Conservation (phyloP, 1,140 invertebrate genomes). For the Calephelis nemesis region DNA sequence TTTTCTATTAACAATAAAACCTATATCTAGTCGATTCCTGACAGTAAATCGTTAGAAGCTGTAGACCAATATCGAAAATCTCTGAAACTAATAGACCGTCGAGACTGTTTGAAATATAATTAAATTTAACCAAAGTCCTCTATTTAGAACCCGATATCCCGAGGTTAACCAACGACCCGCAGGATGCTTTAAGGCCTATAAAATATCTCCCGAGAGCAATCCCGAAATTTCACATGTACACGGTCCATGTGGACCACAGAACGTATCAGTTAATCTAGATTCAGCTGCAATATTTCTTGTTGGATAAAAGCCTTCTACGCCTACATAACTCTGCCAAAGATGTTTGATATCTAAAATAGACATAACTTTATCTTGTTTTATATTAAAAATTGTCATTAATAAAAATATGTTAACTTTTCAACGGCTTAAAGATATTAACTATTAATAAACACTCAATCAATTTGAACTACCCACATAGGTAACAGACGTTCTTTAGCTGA, state of each 20-base stretch:
- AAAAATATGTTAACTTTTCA: too few species aligned
- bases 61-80: too few species aligned
- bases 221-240: not conserved
- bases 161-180: not conserved
- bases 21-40: too few species aligned
- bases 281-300: conserved; percentile 10
- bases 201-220: not conserved
- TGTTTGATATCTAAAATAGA: not conserved
- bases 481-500: too few species aligned
- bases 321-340: not conserved
- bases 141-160: not conserved
- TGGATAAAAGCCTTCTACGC: conserved; percentile 14
- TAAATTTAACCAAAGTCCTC: conserved; percentile 1
- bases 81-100: too few species aligned
- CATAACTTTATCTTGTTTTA: not conserved
- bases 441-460: too few species aligned
- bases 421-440: too few species aligned
- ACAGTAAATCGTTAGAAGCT: too few species aligned
- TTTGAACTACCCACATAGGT: too few species aligned
- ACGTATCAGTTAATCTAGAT: conserved; percentile 15
- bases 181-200: not conserved
- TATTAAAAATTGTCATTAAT: too few species aligned
- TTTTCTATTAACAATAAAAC: too few species aligned
- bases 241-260: not conserved
- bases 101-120: conserved; percentile 11